Evolutionary conservation across 2,113 vertebrate genomes (phyloP), one percentile per base, ranked within the genome.

Genomic region (Dromaius novaehollandiae): DNA sequence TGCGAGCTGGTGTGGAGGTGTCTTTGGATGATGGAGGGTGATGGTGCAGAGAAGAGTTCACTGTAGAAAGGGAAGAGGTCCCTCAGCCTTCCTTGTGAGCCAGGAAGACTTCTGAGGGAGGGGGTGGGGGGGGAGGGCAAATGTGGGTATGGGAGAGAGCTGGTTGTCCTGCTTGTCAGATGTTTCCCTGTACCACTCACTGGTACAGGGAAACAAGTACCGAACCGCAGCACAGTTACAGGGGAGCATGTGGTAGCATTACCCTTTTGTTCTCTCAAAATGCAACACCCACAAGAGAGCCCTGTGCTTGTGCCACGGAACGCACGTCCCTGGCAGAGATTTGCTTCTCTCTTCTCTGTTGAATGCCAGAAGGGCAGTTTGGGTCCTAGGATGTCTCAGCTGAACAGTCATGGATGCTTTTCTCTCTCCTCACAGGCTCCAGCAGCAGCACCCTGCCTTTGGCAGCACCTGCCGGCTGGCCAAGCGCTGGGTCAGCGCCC

Each of bases 401-500:
- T 88, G 60, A 85, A 11, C 87, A 53, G 53, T 80, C 75, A 14
- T 13, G 34, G 36, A 5, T 34, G 2, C 1, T 16, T 77, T 2
- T 76, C 26, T 68, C 7, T 2, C 4, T 78, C 1, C 80, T 71
- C 3, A 1, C 92, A 99, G 99, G 71, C 98, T 99, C 34, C 99
- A 99, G 94, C 99, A 99, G 98, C 99, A 99, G 97, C 98, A 99
- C 81, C 97, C 98, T 0, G 98, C 98, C 89, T 99, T 99, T 0
- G 98, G 99, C 0, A 97, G 98, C 5, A 98, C 98, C 55, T 99
- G 98, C 74, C 99, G 99, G 21, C 97, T 99, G 87, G 98, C 98
- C 86, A 99, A 99, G 88, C 99, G 99, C 32, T 99, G 99, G 99
- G 94, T 99, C 46, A 98, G 97, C 0, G 98, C 99, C 66, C 99